Evolutionary conservation across 2,888 invertebrate species (phyloP), one percentile per base, ranked within the genome.

Genomic region (Calameuta idolon): DNA sequence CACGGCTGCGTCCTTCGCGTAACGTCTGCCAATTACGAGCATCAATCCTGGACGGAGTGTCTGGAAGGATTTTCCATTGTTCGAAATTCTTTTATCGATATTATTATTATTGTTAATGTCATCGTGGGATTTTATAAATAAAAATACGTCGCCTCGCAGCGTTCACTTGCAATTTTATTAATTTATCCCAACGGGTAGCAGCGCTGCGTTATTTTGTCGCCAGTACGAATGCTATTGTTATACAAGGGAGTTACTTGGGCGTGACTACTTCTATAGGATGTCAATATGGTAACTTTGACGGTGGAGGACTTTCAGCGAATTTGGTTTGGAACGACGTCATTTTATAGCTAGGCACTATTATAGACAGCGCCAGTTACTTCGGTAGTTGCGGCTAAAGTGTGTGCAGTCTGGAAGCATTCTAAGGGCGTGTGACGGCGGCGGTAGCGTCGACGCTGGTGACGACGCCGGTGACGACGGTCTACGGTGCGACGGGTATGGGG

Each of bases 341-440:
- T 88, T 88, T 86, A 85, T 85, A 85, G 83, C 85, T 85, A 84
- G 83, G 84, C 83, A 84, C 85, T 85, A 87, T 87, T 87, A 87
- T 85, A 87, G 85, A 86, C 87, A 88, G 86, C 85, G 86, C 85
- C 87, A 86, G 87, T 87, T 88, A 88, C 84, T 85, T 81, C 84
- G 86, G 84, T 85, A 86, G 87, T 87, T 78, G 77, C 23, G 77
- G 75, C 76, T 71, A 76, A 81, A 80, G 75, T 79, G 83, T 75
- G 82, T 78, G 85, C 83, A 87, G 85, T 88, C 87, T 85, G 84
- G 81, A 83, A 83, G 85, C 87, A 83, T 84, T 84, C 9, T 55
- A 55, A 55, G 55, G 23, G 55, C 23, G 23, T 55, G 23, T 23
- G 55, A 55, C 55, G 55, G 23, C 75, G 69, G 69, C 74, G 78